Conservation (phyloP, 2,797 vertebrate species). For the Lophotriccus pileatus region DNA sequence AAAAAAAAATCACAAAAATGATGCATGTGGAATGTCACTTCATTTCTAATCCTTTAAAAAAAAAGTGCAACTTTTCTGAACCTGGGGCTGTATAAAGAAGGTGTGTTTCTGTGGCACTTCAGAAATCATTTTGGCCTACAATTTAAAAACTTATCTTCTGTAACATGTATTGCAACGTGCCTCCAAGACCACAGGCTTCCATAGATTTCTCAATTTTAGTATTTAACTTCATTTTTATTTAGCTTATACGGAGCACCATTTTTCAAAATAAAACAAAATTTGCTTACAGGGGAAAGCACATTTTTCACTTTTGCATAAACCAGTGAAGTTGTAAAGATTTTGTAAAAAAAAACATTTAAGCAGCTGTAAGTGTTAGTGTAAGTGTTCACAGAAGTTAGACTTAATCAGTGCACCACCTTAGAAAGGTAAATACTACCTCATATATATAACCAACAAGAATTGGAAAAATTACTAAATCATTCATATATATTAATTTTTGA, state of each 20-base stretch:
- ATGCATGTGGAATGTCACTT: background rate
- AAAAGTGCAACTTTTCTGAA: background rate
- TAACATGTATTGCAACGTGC: background rate
- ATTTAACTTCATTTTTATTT: background rate
- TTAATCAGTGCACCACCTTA: background rate
- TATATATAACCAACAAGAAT: background rate
- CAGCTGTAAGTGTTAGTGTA: background rate
- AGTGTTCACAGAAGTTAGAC: background rate
- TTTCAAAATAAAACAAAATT: background rate
- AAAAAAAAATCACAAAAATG: background rate
- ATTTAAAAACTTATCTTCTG: background rate
- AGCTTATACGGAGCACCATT: background rate
- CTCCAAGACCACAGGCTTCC: background rate
- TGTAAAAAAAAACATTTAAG: background rate
- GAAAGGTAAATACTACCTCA: background rate
- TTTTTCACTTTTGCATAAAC: background rate
- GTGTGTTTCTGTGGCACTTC: background rate
- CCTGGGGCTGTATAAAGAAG: background rate
- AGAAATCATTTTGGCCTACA: background rate
- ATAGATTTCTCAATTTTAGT: background rate
- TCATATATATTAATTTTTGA: background rate
- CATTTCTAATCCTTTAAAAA: background rate
- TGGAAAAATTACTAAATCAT: background rate
- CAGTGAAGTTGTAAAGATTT: background rate
- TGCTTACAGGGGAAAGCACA: background rate